phyloP scores from a whole-genome alignment of 2,888 invertebrate genomes.

The Platerodrilus igneus region DNA sequence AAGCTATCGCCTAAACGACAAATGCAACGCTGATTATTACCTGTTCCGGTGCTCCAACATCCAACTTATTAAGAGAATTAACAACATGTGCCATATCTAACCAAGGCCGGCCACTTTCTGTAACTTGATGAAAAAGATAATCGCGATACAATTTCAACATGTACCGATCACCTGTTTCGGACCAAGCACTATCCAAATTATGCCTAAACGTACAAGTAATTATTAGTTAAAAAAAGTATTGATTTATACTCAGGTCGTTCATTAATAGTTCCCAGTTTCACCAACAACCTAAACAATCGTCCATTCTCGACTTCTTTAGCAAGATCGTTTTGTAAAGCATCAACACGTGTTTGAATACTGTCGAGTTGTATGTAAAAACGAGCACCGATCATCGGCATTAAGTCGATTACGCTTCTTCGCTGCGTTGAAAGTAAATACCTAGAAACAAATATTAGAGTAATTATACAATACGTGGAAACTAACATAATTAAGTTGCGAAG shows the following conservation, averaged over 20 bases:
- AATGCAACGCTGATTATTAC: conserved; percentile 53
- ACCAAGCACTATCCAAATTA: conserved; percentile 91
- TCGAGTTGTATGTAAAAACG: conserved; percentile 95
- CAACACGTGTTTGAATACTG: conserved; percentile 79
- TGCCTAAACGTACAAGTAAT: conserved; percentile 54
- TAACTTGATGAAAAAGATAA: conserved; percentile 94
- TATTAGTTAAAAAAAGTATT: conserved; percentile 24
- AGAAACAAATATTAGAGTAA: conserved; percentile 22
- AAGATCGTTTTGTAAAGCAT: conserved; percentile 85
- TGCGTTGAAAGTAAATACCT: conserved; percentile 71
- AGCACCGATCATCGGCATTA: conserved; percentile 99
- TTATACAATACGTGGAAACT: conserved; percentile 37
- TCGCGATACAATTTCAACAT: conserved; percentile 97
- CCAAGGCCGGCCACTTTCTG: conserved; percentile 91
- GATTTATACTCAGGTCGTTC: conserved; percentile 84
- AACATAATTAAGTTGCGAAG: conserved; percentile 91
- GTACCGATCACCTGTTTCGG: conserved; percentile 97
- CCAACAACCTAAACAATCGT: conserved; percentile 81
- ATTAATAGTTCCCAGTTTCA: conserved; percentile 90
- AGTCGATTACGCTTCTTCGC: conserved; percentile 82
- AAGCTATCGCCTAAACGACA: too few species aligned
- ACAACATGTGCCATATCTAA: conserved; percentile 94
- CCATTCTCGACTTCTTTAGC: conserved; percentile 94
- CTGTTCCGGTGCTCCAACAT: conserved; percentile 75
- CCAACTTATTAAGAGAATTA: conserved; percentile 88